phyloP scores from a whole-genome alignment of 2,797 vertebrate species.

The Hydrophis major region DNA sequence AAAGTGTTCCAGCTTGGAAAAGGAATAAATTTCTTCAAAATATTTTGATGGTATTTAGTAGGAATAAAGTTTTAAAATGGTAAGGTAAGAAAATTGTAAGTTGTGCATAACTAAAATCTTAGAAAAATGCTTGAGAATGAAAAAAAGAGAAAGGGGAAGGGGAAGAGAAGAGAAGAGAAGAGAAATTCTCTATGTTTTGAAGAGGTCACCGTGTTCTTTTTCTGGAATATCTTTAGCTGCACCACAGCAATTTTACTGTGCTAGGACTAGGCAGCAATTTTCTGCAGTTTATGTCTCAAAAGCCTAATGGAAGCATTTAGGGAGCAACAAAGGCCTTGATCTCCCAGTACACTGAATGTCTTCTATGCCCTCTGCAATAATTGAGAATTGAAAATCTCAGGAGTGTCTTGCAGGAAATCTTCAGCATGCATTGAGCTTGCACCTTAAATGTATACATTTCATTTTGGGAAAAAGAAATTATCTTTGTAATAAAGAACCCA shows the following conservation, averaged over 20 bases:
- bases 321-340: constrained; percentile 29
- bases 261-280: constrained; percentile 16
- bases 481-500: neutral
- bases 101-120: neutral
- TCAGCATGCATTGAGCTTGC: neutral
- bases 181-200: neutral
- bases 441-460: neutral
- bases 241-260: neutral
- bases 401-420: neutral
- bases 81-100: neutral
- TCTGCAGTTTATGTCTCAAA: constrained; percentile 21
- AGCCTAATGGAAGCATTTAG: constrained; percentile 30
- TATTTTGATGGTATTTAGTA: neutral
- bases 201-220: neutral
- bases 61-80: neutral
- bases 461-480: neutral
- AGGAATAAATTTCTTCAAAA: neutral
- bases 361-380: constrained; percentile 23
- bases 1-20: neutral
- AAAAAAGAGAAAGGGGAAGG: neutral
- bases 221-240: constrained; percentile 18
- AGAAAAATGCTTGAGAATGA: neutral
- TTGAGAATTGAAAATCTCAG: constrained; percentile 1
- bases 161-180: neutral
- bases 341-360: constrained; percentile 7